Base-by-base conservation (phyloP, 2,113 vertebrate species). In the Merops nubicus region DNA sequence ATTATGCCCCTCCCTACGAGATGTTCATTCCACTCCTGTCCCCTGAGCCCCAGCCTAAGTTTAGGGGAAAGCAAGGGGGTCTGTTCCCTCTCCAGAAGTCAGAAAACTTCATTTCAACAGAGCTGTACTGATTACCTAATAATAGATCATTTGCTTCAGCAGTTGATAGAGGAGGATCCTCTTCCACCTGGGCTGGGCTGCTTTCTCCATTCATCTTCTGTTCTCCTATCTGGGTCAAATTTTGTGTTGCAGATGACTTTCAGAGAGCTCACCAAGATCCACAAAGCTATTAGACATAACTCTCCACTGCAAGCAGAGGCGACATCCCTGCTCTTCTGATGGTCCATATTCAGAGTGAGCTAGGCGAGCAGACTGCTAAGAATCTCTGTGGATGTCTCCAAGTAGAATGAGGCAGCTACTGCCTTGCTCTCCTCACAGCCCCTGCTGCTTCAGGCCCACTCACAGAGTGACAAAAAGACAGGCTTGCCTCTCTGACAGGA, bases 371-470 rank as follows among this genome's bases (percentile, higher is more conserved):
- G 6, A 36, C 20, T 90, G 28, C 45, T 4, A 9, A 81, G 59
- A 77, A 50, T 13, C 29, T 42, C 7, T 43, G 23, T 14, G 7
- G 16, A 42, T 42, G 36, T 15, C 34, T 67, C 57, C 11, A 70
- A 18, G 12, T 2, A 4, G 29, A 81, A 63, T 6, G 23, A 68
- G 56, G 51, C 45, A 67, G 47, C 42, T 56, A 16, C 21, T 40
- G 15, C 60, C 79, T 36, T 0, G 0, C 19, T 54, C 34, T 54
- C 15, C 50, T 33, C 36, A 17, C 9, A 13, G 26, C 26, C 5
- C 38, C 42, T 70, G 47, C 16, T 93, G 56, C 80, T 47, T 43
- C 76, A 43, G 60, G 70, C 15, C 9, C 20, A 21, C 50, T 51
- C 45, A 59, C 12, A 33, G 50, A 34, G 56, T 4, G 48, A 19